Conservation (phyloP, 2,797 vertebrate species). For the Gadopsis bispinosus region DNA sequence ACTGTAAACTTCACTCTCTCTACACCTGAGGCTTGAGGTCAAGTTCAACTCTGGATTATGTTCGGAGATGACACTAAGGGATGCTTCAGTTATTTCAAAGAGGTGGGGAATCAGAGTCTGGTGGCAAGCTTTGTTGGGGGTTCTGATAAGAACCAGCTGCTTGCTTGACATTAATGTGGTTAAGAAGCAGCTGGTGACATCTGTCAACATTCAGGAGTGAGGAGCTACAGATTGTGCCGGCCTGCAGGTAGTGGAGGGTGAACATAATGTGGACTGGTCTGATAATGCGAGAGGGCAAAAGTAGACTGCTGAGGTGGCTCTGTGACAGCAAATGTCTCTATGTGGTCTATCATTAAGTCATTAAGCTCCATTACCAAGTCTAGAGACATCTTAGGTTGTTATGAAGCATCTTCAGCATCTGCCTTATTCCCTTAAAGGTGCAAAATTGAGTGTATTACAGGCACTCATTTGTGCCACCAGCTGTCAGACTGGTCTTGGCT, state of each 20-base stretch:
- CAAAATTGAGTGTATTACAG: conserved; percentile 47
- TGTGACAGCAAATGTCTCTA: neutral
- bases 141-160: conserved; percentile 62
- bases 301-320: conserved; percentile 7
- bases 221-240: conserved; percentile 21
- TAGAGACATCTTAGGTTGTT: conserved; percentile 3
- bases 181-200: conserved; percentile 56
- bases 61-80: conserved; percentile 35
- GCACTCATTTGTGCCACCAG: conserved; percentile 49
- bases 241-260: conserved; percentile 10
- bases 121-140: conserved; percentile 32
- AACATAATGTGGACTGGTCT: conserved; percentile 17
- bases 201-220: conserved; percentile 53
- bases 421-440: conserved; percentile 41
- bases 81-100: conserved; percentile 53
- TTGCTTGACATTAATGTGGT: conserved; percentile 53
- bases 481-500: conserved; percentile 42
- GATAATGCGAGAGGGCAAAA: conserved; percentile 26
- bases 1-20: conserved; percentile 24
- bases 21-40: conserved; percentile 34
- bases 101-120: conserved; percentile 20
- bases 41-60: conserved; percentile 48
- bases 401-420: conserved; percentile 34
- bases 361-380: conserved; percentile 28
- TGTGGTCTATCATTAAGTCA: conserved; percentile 11